phyloP scores from a whole-genome alignment of 2,797 vertebrate genomes.

The Buphagus erythrorhynchus region DNA sequence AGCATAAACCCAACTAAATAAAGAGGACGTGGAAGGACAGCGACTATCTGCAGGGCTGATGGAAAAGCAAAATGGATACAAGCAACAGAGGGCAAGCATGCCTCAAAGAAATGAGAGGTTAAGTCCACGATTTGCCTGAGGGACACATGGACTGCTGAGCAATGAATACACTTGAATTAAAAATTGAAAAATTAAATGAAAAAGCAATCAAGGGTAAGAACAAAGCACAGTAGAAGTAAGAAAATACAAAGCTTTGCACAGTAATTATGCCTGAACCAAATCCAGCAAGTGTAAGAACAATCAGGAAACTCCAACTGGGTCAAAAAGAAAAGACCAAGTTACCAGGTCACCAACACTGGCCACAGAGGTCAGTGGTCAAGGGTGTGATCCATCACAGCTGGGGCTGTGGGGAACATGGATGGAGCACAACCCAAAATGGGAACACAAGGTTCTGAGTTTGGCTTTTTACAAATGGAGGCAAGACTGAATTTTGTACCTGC shows the following conservation, averaged over 20 bases:
- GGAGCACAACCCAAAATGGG: neutral
- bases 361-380: accelerated
- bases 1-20: neutral
- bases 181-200: constrained; percentile 12
- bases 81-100: neutral
- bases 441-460: neutral
- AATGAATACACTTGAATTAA: constrained; percentile 37
- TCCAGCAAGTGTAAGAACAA: neutral
- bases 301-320: neutral
- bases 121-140: neutral
- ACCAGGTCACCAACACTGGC: neutral
- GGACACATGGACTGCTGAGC: neutral
- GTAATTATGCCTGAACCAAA: neutral
- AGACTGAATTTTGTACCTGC: neutral
- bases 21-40: neutral
- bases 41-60: neutral
- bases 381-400: neutral
- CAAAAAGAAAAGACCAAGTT: neutral
- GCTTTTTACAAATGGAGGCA: neutral
- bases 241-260: neutral
- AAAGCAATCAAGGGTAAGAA: constrained; percentile 34
- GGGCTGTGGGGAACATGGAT: too few species aligned
- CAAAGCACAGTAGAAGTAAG: neutral
- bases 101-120: constrained; percentile 1
- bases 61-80: neutral